Evolutionary conservation across 2,888 invertebrate species (phyloP).

Genomic region (Agrenia bidenticulata): DNA sequence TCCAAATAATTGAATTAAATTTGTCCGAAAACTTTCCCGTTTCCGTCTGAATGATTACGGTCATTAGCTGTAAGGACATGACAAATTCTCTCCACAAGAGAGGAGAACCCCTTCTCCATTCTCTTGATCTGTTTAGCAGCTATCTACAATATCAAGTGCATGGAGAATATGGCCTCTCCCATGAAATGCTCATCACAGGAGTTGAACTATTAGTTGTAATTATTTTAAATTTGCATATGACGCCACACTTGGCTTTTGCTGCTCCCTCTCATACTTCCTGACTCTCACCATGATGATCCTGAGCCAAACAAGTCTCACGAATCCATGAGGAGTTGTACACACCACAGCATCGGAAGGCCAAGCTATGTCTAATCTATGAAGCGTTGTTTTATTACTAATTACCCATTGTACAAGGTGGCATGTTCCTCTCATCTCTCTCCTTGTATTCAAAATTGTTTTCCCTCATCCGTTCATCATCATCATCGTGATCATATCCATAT

Average conservation of each 20-base stretch:
- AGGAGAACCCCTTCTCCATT: no score
- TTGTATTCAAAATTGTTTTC: constrained; percentile 1
- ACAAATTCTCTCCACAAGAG: no score
- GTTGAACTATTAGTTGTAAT: constrained; percentile 27
- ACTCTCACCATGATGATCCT: background rate
- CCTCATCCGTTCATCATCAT: background rate
- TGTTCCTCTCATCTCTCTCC: background rate
- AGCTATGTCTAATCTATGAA: constrained; percentile 3
- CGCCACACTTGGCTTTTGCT: constrained; percentile 10
- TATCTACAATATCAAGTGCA: background rate
- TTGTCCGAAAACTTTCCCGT: no score
- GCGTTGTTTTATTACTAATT: constrained; percentile 11
- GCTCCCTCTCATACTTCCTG: background rate
- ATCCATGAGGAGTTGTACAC: no score
- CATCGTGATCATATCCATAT: background rate
- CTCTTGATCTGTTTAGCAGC: no score
- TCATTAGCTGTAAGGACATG: no score
- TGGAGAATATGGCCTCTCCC: constrained; percentile 8
- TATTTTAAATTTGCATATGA: constrained; percentile 28
- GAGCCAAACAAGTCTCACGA: background rate
- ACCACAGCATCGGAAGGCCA: no score
- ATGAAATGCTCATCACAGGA: constrained; percentile 17
- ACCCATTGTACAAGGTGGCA: constrained; percentile 6
- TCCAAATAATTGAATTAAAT: no score
- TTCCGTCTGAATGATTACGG: no score